Base-by-base conservation (phyloP, 2,113 vertebrate species). In the Daubentonia madagascariensis region DNA sequence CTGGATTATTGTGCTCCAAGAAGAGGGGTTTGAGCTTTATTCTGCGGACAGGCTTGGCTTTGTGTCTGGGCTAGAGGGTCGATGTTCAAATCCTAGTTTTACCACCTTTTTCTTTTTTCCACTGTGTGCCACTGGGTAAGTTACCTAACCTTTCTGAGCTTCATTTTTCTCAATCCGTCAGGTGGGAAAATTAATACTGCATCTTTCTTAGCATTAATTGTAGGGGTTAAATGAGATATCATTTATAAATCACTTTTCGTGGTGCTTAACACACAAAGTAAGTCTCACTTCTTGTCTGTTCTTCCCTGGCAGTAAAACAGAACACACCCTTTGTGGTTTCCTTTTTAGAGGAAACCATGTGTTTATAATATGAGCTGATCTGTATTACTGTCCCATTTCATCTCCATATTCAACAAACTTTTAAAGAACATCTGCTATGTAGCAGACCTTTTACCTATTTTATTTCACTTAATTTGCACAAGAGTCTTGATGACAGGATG, bases 401-500 rank as follows among this genome's bases (percentile, higher is more conserved):
- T 94, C 50, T 96, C 67, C 73, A 95, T 92, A 95, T 85, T 97
- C 90, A 96, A 85, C 18, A 81, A 75, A 75, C 54, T 92, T 93
- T 93, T 80, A 94, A 93, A 80, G 81, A 91, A 92, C 75, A 97
- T 89, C 50, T 96, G 81, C 30, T 43, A 94, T 61, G 43, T 85
- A 96, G 54, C 79, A 96, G 79, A 96, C 52, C 13, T 67, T 96
- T 95, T 91, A 83, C 65, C 79, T 95, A 92, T 96, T 95, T 95
- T 94, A 92, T 94, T 95, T 96, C 48, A 83, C 45, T 96, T 92
- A 84, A 89, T 97, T 97, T 97, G 70, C n/a, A 61, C 48, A 83
- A 50, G 17, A 72, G 79, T 78, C 73, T 87, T 37, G n/a, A 68
- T 68, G 89, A 93, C 70, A 96, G 57, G 79, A 80, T 90, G 89